phyloP scores from a whole-genome alignment of 53 echinoderm and acorn worm genomes.

The Hippasteria phrygiana region DNA sequence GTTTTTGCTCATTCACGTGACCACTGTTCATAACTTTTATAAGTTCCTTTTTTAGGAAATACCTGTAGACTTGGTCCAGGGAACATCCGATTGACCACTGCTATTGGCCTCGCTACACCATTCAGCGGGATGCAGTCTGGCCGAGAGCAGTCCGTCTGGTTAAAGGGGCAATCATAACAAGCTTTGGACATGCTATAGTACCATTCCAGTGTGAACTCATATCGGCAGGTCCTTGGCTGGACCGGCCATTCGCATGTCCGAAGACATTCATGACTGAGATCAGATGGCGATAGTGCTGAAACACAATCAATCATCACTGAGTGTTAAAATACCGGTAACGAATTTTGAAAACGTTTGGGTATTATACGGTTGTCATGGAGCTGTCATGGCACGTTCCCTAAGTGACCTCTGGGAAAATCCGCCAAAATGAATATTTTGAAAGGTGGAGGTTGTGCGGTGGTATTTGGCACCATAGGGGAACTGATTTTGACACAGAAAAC shows the following conservation, averaged over 20 bases:
- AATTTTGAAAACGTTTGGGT: no score
- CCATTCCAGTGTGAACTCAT: conserved; percentile 75
- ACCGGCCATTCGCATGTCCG: conserved; percentile 78
- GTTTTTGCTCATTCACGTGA: no score
- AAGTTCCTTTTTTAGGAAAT: background rate
- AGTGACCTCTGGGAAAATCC: no score
- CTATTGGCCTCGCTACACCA: conserved; percentile 83
- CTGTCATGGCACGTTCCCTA: no score
- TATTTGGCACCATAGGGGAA: no score
- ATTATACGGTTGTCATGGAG: no score
- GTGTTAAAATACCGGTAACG: no score
- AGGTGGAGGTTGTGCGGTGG: no score
- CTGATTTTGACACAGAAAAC: no score
- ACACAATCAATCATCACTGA: no score
- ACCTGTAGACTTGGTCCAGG: conserved; percentile 87
- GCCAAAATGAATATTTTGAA: no score
- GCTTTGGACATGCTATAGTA: conserved; percentile 83
- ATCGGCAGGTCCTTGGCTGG: conserved; percentile 58
- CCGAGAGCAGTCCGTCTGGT: conserved; percentile 66
- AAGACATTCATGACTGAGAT: conserved; percentile 71
- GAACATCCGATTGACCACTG: conserved; percentile 77
- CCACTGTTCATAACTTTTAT: no score
- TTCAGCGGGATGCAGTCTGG: conserved; percentile 78
- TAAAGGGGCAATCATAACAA: conserved; percentile 79
- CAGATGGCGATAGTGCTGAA: conserved; percentile 49